Evolutionary conservation across 2,113 vertebrate species (phyloP).

Genomic region (Psilopogon haemacephalus): DNA sequence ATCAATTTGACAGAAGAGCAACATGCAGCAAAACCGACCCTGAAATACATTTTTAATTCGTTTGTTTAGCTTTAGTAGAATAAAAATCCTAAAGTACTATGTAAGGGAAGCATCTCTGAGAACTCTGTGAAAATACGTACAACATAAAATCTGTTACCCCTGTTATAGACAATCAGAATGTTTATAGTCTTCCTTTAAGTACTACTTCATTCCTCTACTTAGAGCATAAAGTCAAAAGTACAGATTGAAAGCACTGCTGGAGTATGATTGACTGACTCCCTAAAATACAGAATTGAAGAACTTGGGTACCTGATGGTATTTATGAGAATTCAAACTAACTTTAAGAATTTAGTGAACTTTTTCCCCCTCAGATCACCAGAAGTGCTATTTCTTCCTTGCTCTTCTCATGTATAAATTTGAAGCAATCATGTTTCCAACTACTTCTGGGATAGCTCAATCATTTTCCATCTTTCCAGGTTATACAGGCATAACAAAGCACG

Average conservation of each 20-base stretch:
- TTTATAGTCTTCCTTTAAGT: constrained; percentile 39
- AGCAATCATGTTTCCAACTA: not conserved
- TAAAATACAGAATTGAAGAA: constrained; percentile 4
- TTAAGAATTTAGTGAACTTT: not conserved
- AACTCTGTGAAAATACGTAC: not conserved
- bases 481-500: not conserved
- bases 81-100: not conserved
- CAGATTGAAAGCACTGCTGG: constrained; percentile 4
- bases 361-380: not conserved
- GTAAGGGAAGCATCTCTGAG: not conserved
- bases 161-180: not conserved
- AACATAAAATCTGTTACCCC: constrained; percentile 15
- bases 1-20: constrained; percentile 7
- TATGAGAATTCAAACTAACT: constrained; percentile 30
- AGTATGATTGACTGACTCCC: constrained; percentile 6
- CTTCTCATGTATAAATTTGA: not conserved
- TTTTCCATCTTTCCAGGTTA: not conserved
- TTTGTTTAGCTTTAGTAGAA: constrained; percentile 2
- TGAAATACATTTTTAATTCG: not conserved
- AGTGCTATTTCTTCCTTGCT: not conserved
- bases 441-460: not conserved
- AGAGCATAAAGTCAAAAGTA: constrained; percentile 27
- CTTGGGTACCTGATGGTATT: not conserved
- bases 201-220: constrained; percentile 33
- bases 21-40: not conserved